Evolutionary conservation across 2,113 vertebrate genomes (phyloP).

Genomic region (Acanthisitta chloris): DNA sequence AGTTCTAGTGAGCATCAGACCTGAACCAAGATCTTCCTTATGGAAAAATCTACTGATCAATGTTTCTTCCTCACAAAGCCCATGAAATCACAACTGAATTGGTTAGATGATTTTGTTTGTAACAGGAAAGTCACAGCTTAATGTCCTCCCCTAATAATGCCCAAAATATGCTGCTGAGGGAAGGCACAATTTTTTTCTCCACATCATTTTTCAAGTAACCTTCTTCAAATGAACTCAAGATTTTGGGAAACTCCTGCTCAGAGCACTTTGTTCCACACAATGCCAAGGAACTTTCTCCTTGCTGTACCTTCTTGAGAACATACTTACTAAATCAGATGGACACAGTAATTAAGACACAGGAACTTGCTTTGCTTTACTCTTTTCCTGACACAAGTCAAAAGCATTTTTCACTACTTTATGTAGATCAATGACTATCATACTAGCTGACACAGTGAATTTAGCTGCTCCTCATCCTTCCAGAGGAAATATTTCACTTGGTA

Average conservation of each 20-base stretch:
- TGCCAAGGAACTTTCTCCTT: neutral
- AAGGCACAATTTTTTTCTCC: neutral
- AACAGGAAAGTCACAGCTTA: neutral
- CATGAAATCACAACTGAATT: neutral
- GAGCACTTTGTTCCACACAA: neutral
- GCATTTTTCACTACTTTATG: neutral
- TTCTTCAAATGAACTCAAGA: neutral
- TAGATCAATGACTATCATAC: neutral
- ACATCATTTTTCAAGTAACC: neutral
- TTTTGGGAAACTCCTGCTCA: neutral
- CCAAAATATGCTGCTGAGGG: neutral
- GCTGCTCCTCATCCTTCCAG: neutral
- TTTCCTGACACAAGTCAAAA: neutral
- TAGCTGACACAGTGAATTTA: neutral
- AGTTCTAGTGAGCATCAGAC: neutral
- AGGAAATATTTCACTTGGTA: neutral
- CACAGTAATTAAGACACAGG: neutral
- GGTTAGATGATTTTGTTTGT: neutral
- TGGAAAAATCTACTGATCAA: accelerated
- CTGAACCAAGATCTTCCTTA: neutral
- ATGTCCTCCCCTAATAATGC: neutral
- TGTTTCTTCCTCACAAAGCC: neutral
- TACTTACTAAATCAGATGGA: neutral
- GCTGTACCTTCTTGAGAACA: neutral
- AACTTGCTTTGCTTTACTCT: neutral